Conservation (phyloP, 2,888 invertebrate genomes). For the Nemotelus pantherinus region DNA sequence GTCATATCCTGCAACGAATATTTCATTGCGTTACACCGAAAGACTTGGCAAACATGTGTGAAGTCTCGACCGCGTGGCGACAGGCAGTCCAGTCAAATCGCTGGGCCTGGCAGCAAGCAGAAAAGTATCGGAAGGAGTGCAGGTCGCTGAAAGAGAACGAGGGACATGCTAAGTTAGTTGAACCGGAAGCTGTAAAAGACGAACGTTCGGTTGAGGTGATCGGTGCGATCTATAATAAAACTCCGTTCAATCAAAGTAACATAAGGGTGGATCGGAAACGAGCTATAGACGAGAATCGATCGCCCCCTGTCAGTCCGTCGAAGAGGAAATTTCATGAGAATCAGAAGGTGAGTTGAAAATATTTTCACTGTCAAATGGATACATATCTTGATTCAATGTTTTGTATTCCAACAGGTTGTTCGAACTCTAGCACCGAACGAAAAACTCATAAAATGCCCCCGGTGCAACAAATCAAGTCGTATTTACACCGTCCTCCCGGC, state of each 20-base stretch:
- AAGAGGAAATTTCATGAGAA: constrained; percentile 51
- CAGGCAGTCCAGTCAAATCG: constrained; percentile 40
- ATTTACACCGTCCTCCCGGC: constrained; percentile 43
- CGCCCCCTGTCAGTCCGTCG: constrained; percentile 52
- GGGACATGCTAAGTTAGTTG: neutral
- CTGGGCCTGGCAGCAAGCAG: constrained; percentile 32
- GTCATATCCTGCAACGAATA: constrained; percentile 46
- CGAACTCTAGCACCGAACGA: constrained; percentile 45
- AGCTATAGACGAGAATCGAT: constrained; percentile 10
- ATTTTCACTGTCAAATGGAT: neutral
- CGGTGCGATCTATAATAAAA: neutral
- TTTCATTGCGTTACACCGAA: constrained; percentile 43
- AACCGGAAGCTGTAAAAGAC: neutral
- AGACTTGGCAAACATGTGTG: constrained; percentile 45
- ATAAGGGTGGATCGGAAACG: constrained; percentile 37
- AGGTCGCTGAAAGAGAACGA: constrained; percentile 47
- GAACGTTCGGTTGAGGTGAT: neutral
- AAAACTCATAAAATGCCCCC: constrained; percentile 49
- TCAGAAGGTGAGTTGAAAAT: constrained; percentile 50
- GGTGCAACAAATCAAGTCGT: constrained; percentile 50
- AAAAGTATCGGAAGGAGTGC: constrained; percentile 34
- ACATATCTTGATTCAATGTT: constrained; percentile 7
- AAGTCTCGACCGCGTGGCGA: constrained; percentile 37
- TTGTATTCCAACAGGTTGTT: constrained; percentile 44
- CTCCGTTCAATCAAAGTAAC: constrained; percentile 47